Conservation (phyloP, 2,113 vertebrate genomes). For the Prinia subflava region DNA sequence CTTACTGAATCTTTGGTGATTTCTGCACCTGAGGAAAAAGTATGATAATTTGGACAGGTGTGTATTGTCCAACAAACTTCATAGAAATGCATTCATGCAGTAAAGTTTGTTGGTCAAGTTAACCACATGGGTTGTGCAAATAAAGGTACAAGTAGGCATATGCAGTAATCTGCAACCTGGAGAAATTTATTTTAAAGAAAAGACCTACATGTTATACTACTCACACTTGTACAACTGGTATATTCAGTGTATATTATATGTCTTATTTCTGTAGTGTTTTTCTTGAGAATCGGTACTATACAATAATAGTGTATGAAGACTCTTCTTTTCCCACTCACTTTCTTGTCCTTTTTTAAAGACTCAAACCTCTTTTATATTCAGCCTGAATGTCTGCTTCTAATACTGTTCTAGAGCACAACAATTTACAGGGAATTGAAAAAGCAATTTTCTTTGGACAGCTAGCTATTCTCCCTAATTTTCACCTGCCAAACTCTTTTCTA, state of each 20-base stretch:
- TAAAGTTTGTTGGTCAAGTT: not conserved
- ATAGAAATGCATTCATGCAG: not conserved
- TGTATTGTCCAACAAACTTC: not conserved
- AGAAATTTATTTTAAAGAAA: not conserved
- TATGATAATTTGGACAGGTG: not conserved
- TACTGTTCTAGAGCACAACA: slow-evolving; percentile 47
- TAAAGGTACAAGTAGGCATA: not conserved
- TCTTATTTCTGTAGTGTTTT: not conserved
- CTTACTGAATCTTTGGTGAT: not conserved
- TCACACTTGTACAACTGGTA: not conserved
- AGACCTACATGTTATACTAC: not conserved
- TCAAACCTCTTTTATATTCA: slow-evolving; percentile 30
- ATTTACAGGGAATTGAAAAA: slow-evolving; percentile 64
- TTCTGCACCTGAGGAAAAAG: not conserved
- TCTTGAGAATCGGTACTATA: not conserved
- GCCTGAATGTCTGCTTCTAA: slow-evolving; percentile 7
- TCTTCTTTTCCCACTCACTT: not conserved
- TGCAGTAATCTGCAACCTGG: not conserved
- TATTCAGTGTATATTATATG: not conserved
- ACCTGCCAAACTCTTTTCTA: slow-evolving; percentile 49
- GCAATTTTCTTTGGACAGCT: slow-evolving; percentile 55
- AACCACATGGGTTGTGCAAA: not conserved
- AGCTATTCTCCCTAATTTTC: slow-evolving; percentile 67
- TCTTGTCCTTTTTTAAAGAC: not conserved
- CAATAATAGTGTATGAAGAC: not conserved